These are phyloP conservation scores for Thymelicus sylvestris DNA, from an alignment of 2,888 invertebrate genomes.

Conservation along the genomic window DNA sequence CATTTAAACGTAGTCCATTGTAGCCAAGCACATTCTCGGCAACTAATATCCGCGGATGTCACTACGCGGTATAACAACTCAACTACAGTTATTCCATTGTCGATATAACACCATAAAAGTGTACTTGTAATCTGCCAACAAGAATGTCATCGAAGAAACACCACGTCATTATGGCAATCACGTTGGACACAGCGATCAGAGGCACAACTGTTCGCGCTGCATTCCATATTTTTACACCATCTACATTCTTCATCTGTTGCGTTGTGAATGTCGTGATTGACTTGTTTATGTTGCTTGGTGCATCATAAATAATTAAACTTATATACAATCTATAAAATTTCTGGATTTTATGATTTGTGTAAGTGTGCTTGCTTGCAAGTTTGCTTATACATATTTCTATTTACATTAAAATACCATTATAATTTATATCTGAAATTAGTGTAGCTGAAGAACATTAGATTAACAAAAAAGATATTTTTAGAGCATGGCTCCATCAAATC, in stretches of 20 bases:
- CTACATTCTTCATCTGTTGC: slow-evolving; percentile 46
- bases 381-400: too few species aligned
- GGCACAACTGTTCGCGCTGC: slow-evolving; percentile 42
- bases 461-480: too few species aligned
- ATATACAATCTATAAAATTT: background rate
- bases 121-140: slow-evolving; percentile 45
- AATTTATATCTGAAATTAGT: too few species aligned
- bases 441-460: too few species aligned
- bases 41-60: slow-evolving; percentile 14
- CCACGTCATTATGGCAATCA: slow-evolving; percentile 51
- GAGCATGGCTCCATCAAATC: too few species aligned
- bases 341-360: too few species aligned
- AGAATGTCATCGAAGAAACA: slow-evolving; percentile 48
- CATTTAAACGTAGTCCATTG: too few species aligned
- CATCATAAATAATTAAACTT: background rate
- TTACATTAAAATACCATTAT: too few species aligned
- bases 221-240: slow-evolving; percentile 48
- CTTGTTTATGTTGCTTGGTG: slow-evolving; percentile 12
- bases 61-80: slow-evolving; percentile 14
- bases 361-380: too few species aligned
- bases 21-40: slow-evolving; percentile 9
- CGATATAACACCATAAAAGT: slow-evolving; percentile 41
- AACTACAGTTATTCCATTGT: slow-evolving; percentile 43
- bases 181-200: slow-evolving; percentile 40
- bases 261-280: slow-evolving; percentile 40